phyloP scores from a whole-genome alignment of 2,113 vertebrate species.

The Oreocharis arfaki region DNA sequence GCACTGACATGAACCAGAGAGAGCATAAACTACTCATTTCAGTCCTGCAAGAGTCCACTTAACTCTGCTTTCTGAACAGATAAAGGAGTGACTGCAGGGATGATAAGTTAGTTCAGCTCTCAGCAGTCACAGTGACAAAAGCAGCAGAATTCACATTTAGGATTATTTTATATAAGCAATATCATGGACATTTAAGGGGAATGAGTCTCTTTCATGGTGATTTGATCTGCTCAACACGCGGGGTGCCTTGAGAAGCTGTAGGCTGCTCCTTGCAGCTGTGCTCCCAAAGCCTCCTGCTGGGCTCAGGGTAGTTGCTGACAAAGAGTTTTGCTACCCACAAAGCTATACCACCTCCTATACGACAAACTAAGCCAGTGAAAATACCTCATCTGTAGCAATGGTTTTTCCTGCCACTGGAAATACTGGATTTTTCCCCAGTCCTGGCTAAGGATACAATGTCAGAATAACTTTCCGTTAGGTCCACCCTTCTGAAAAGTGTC shows the following conservation, averaged over 20 bases:
- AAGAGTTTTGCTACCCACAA: background rate
- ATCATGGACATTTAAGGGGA: background rate
- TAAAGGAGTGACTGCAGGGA: background rate
- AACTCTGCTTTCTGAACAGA: background rate
- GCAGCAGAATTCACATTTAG: background rate
- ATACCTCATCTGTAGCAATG: background rate
- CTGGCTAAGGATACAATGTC: background rate
- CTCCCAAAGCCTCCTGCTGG: background rate
- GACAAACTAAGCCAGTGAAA: background rate
- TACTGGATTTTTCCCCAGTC: rapidly evolving
- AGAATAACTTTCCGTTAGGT: background rate
- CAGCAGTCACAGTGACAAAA: background rate
- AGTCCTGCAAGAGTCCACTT: background rate
- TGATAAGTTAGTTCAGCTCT: background rate
- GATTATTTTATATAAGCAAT: background rate
- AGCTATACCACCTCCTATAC: background rate
- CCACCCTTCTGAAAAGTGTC: background rate
- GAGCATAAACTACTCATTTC: background rate
- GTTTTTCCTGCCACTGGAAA: background rate
- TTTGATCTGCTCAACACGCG: background rate
- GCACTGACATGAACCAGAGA: background rate
- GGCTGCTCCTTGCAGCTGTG: background rate
- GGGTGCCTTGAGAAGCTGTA: background rate
- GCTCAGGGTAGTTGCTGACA: background rate
- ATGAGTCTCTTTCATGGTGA: background rate